Evolutionary conservation across 2,888 invertebrate species (phyloP).

Genomic region (Kryphioiulus occultus): DNA sequence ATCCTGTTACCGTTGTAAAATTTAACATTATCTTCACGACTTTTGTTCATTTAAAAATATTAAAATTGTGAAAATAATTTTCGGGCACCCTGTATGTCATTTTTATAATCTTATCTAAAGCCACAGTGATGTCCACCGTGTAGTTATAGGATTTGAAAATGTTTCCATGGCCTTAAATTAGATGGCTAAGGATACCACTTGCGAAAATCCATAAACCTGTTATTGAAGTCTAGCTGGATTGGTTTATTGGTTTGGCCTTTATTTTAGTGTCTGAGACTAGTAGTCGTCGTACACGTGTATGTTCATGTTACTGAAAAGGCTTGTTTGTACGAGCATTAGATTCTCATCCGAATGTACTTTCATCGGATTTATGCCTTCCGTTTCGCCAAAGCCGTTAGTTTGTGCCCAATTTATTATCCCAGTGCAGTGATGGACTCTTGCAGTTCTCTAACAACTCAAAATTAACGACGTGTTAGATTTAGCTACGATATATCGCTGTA

Average conservation of each 20-base stretch:
- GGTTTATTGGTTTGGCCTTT: not conserved
- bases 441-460: not conserved
- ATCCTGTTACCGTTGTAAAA: too few species aligned
- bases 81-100: not conserved
- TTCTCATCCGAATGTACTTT: not conserved
- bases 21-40: too few species aligned
- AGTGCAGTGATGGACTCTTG: not conserved
- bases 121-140: not conserved
- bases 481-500: not conserved
- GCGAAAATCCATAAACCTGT: not conserved
- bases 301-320: not conserved
- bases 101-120: not conserved
- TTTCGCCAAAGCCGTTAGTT: not conserved
- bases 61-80: too few species aligned
- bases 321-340: not conserved
- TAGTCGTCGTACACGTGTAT: not conserved
- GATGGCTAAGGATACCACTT: not conserved
- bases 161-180: not conserved
- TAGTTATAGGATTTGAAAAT: not conserved
- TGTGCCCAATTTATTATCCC: not conserved
- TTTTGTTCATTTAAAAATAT: too few species aligned
- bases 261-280: not conserved
- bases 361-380: not conserved
- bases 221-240: not conserved
- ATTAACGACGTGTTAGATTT: conserved; percentile 2